Conservation (phyloP, 2,888 invertebrate species). For the Antheraea assamensis region DNA sequence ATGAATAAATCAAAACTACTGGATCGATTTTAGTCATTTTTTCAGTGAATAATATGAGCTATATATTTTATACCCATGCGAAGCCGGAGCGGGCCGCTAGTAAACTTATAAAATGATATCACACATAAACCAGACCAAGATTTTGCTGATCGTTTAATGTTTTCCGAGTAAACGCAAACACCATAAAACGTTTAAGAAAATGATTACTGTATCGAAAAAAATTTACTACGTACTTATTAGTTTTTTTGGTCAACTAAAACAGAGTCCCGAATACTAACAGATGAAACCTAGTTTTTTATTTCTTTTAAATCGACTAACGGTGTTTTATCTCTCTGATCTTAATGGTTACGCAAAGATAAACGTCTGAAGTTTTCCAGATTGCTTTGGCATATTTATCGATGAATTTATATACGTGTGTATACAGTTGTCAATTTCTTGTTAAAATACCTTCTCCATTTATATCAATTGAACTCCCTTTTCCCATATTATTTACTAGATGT, state of each 20-base stretch:
- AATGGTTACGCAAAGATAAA: not conserved
- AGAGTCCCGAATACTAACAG: not conserved
- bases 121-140: not conserved
- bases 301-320: constrained; percentile 16
- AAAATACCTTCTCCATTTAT: not conserved
- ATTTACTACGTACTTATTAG: not conserved
- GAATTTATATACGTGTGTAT: not conserved
- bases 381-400: constrained; percentile 7
- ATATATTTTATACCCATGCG: too few relatives aligned
- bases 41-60: too few relatives aligned
- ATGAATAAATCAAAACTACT: too few relatives aligned
- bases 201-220: not conserved
- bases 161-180: not conserved
- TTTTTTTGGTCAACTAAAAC: constrained; percentile 1
- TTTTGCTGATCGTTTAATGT: not conserved
- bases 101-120: not conserved
- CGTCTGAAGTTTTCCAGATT: constrained; percentile 6
- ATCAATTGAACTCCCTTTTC: not conserved
- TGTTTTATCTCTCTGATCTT: not conserved
- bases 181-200: not conserved
- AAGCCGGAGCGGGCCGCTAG: too few relatives aligned
- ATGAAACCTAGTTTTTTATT: constrained; percentile 12
- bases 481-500: not conserved
- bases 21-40: too few relatives aligned
- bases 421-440: not conserved